Evolutionary conservation across 2,888 invertebrate species (phyloP), one percentile per base, ranked within the genome.

Genomic region (Galerucella pusilla): DNA sequence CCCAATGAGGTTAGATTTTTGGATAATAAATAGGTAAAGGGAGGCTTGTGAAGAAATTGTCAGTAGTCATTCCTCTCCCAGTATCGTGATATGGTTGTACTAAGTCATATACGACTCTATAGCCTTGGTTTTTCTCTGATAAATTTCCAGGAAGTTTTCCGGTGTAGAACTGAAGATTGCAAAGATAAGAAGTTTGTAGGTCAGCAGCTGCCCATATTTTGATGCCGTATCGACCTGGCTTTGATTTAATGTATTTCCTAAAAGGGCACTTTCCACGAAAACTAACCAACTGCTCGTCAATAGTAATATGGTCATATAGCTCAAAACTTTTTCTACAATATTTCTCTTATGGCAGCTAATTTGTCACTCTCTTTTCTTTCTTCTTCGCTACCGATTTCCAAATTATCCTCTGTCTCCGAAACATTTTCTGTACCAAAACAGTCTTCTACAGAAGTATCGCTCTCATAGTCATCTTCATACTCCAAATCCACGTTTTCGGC

Each of bases 151-250:
- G 46, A 10, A 35, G 49, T 71, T 80, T 80, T 45, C 77, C 77
- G 54, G 75, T 80, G 68, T 78, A 78, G 49, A 78, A 71, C 70
- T 79, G 76, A 35, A 79, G 74, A 66, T 80, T 80, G 70, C 76
- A 77, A 25, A 80, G 35, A 66, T 79, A 80, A 35, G 75, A 73
- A 11, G 77, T 80, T 65, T 71, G 73, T 45, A 70, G 68, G 70
- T 80, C 79, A 68, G 74, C 78, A 52, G 75, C 74, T 71, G 75
- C 73, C 78, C 79, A 80, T 71, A 80, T 77, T 74, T 77, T 80
- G 25, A 79, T 76, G 5, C 78, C 79, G 57, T 79, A 77, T 68
- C 74, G 60, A 54, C 59, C 68, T 25, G 73, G 79, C 68, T 80
- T 77, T 35, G 73, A 77, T 28, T 80, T 81, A 35, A 81, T 81